Percentiles rank a stretch among this genome's conserved stretches.
Evolutionary conservation across 2,888 invertebrate genomes (phyloP).

Genomic region (Cataglyphis altisquamis): DNA sequence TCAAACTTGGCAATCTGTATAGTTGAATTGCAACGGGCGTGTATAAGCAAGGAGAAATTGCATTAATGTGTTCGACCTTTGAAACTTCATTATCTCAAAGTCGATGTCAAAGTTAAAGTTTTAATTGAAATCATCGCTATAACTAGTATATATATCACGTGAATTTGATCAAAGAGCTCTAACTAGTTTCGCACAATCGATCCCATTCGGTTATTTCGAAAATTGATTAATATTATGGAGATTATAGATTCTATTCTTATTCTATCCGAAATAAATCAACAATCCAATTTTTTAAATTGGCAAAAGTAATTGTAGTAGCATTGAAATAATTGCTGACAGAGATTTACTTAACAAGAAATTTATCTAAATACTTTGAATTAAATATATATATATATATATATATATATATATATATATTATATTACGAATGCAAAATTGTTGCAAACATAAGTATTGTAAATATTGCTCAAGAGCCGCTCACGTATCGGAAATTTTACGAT

Average conservation of each 20-base stretch:
- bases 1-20: slow-evolving; percentile 27
- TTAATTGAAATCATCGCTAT: slow-evolving; percentile 74
- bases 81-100: slow-evolving; percentile 62
- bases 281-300: background rate
- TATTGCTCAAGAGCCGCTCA: background rate
- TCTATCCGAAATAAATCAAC: background rate
- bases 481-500: background rate
- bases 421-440: background rate
- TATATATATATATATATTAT: background rate
- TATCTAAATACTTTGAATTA: background rate
- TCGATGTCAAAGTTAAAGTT: slow-evolving; percentile 71
- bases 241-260: slow-evolving; percentile 53
- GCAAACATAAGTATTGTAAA: background rate
- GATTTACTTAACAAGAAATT: background rate
- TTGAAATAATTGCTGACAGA: background rate
- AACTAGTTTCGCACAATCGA: slow-evolving; percentile 69
- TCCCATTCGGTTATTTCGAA: slow-evolving; percentile 70
- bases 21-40: slow-evolving; percentile 15
- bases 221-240: slow-evolving; percentile 70
- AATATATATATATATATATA: background rate
- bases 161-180: slow-evolving; percentile 71
- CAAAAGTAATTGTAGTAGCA: slow-evolving; percentile 3
- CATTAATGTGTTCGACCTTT: slow-evolving; percentile 66
- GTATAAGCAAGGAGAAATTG: slow-evolving; percentile 62
- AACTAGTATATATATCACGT: slow-evolving; percentile 65